Evolutionary conservation across 2,888 invertebrate genomes (phyloP).

Genomic region (Nysson spinosus): DNA sequence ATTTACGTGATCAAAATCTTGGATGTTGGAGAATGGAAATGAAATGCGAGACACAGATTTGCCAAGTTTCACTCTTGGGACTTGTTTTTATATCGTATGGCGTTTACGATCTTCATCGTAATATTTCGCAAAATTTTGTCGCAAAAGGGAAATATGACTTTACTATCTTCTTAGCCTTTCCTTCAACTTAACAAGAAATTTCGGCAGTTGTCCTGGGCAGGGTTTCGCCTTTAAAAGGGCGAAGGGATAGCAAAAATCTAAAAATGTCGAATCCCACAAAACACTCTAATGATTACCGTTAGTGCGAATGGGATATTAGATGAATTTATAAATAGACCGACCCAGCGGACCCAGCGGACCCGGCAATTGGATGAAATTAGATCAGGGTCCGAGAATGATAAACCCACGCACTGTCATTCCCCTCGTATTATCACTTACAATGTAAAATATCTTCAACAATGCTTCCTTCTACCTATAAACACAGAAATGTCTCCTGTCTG

Average conservation of each 20-base stretch:
- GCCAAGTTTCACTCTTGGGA: slow-evolving; percentile 30
- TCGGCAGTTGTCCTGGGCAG: no score
- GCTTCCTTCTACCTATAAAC: neutral
- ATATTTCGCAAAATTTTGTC: no score
- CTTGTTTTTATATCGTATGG: slow-evolving; percentile 26
- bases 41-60: slow-evolving; percentile 34
- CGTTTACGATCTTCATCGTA: neutral
- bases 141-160: no score
- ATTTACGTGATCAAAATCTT: neutral
- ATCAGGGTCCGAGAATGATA: slow-evolving; percentile 22
- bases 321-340: slow-evolving; percentile 39
- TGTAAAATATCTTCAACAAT: neutral
- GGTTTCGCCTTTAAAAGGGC: no score
- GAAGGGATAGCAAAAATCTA: no score
- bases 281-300: slow-evolving; percentile 17
- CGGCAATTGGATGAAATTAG: slow-evolving; percentile 43
- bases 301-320: slow-evolving; percentile 17
- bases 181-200: no score
- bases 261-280: slow-evolving; percentile 1
- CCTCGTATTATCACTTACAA: slow-evolving; percentile 3
- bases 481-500: neutral
- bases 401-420: slow-evolving; percentile 15
- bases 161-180: no score
- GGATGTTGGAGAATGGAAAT: slow-evolving; percentile 26
- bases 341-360: slow-evolving; percentile 9